Evolutionary conservation across 2,888 invertebrate genomes (phyloP).

Genomic region (Lycophotia porphyrea): DNA sequence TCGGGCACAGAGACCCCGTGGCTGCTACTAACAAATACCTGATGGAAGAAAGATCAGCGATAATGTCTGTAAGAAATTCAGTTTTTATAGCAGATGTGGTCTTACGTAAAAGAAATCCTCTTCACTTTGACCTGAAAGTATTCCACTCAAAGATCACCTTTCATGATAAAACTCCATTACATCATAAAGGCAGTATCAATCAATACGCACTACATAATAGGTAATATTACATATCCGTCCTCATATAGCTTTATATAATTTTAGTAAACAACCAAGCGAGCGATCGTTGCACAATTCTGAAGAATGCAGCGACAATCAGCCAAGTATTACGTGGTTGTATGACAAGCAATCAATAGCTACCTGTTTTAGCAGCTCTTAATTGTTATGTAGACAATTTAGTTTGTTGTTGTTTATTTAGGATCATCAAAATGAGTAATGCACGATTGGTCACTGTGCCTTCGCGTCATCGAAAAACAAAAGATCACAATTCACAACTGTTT

Average conservation of each 20-base stretch:
- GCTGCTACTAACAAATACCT: too few relatives aligned
- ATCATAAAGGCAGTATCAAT: conserved; percentile 31
- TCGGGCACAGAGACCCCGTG: too few relatives aligned
- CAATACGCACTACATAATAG: conserved; percentile 34
- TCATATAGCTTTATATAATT: conserved; percentile 29
- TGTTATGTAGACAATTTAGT: not conserved
- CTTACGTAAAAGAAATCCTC: conserved; percentile 1
- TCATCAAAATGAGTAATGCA: too few relatives aligned
- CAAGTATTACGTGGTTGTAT: conserved; percentile 10
- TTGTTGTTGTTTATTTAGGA: not conserved
- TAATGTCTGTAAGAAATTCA: not conserved
- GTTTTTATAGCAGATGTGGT: not conserved
- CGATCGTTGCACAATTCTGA: conserved; percentile 25
- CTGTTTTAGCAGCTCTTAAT: not conserved
- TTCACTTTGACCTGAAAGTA: conserved; percentile 1
- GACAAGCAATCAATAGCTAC: conserved; percentile 5
- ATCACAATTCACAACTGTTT: too few relatives aligned
- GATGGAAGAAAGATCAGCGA: not conserved
- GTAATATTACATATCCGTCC: conserved; percentile 23
- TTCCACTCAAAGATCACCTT: conserved; percentile 8
- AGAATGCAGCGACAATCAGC: conserved; percentile 35
- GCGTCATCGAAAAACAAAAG: too few relatives aligned
- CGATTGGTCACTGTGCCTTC: too few relatives aligned
- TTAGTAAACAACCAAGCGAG: not conserved
- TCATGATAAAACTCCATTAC: conserved; percentile 9